These are phyloP conservation scores for Lynx canadensis DNA, from an alignment of 2,113 vertebrate genomes.

Conservation along the genomic window DNA sequence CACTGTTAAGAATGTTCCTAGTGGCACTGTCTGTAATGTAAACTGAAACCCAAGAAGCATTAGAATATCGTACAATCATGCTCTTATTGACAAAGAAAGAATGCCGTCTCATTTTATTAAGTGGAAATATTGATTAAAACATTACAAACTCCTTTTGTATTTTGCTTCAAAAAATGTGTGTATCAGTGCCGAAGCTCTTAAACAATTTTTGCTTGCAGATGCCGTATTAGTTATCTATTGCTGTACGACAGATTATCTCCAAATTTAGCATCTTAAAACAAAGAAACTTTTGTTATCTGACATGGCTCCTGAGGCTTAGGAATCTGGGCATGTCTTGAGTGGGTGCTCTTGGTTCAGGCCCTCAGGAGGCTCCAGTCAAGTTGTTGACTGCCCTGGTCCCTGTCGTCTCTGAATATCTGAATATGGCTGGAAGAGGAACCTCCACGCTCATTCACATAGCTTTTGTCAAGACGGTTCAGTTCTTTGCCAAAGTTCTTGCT, in stretches of 20 bases:
- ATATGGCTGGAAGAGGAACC: neutral
- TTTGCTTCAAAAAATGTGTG: neutral
- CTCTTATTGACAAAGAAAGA: neutral
- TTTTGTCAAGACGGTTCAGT: neutral
- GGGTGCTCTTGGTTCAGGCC: neutral
- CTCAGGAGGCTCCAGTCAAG: neutral
- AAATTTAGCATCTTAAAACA: slow-evolving; percentile 18
- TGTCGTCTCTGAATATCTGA: neutral
- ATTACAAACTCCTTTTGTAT: neutral
- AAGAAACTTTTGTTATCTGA: neutral
- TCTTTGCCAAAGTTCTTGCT: neutral
- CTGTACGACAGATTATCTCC: neutral
- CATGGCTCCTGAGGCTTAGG: neutral
- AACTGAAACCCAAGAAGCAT: neutral
- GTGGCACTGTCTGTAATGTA: neutral
- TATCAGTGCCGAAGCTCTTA: neutral
- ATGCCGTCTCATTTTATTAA: neutral
- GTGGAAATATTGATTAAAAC: neutral
- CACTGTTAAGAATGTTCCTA: neutral
- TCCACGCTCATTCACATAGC: neutral
- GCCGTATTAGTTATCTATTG: neutral
- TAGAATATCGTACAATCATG: neutral
- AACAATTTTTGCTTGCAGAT: neutral
- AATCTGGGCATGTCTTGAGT: neutral
- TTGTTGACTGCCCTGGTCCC: neutral